Evolutionary conservation across 2,797 vertebrate species (phyloP).

Genomic region (Gouania willdenowi): DNA sequence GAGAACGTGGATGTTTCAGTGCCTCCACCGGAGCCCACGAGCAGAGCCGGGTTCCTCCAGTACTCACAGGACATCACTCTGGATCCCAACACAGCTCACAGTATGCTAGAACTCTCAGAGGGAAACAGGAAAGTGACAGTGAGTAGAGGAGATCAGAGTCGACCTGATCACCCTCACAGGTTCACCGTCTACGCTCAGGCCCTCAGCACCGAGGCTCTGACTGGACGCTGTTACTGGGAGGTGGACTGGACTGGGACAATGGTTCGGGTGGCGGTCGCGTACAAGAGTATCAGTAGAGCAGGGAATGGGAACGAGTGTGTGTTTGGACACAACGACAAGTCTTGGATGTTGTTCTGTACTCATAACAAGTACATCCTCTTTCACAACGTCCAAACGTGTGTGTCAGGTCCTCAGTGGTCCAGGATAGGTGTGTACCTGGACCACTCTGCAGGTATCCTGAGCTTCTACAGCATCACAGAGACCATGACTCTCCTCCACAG

Average conservation of each 20-base stretch:
- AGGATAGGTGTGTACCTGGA: constrained; percentile 45
- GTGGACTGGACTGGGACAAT: constrained; percentile 33
- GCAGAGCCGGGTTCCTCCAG: too few relatives aligned
- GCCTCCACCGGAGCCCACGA: too few relatives aligned
- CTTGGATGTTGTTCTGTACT: constrained; percentile 41
- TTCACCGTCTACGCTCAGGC: constrained; percentile 43
- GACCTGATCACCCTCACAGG: constrained; percentile 26
- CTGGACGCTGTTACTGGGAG: constrained; percentile 42
- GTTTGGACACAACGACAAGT: constrained; percentile 28
- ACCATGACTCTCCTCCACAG: constrained; percentile 35
- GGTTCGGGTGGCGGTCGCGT: constrained; percentile 26
- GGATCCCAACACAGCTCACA: constrained; percentile 47
- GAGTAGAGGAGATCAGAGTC: constrained; percentile 4
- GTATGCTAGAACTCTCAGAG: constrained; percentile 34
- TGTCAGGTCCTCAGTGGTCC: not conserved
- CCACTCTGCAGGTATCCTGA: constrained; percentile 20
- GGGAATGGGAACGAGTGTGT: constrained; percentile 10
- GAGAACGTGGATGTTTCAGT: too few relatives aligned
- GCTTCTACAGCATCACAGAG: constrained; percentile 28
- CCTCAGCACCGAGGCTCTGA: constrained; percentile 34
- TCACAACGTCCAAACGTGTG: constrained; percentile 21
- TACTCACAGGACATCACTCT: too few relatives aligned
- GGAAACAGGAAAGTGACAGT: constrained; percentile 33
- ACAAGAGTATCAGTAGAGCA: too few relatives aligned
- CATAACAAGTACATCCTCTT: constrained; percentile 22